Evolutionary conservation across 2,113 vertebrate genomes (phyloP), one percentile per base, ranked within the genome.

Genomic region (Saccopteryx bilineata): DNA sequence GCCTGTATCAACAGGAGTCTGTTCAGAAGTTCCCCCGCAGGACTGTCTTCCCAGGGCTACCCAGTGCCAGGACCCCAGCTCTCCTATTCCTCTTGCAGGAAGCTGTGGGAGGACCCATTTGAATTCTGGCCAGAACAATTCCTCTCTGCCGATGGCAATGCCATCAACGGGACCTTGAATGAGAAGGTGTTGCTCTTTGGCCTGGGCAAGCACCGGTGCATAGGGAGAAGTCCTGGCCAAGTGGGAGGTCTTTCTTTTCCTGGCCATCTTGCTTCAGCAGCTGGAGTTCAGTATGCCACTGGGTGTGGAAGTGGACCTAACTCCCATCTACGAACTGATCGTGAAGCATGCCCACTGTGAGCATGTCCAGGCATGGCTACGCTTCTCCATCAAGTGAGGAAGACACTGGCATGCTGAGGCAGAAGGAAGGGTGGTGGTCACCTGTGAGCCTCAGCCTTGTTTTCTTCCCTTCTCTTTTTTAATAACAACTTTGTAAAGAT

Each of bases 341-440:
- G 99, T 99, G 99, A 99, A 99, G 91, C 98, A 99, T 92, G 98
- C 99, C 89, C 98, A 96, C 79, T 99, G 98, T 63, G 65, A 98
- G 1, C 54, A 96, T 0, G 19, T 99, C 33, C 98, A 90, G 82
- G 98, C 97, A 14, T 91, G 84, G 10, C 81, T 97, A 5, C 96
- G 98, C 58, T 80, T 93, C 1, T 93, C 92, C n/a, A 48, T 39
- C 61, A 61, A 94, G 58, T 93, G 69, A 94, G 56, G 84, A 50
- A 1, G 5, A 6, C 48, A 15, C 14, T 9, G 7, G 31, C 6
- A 1, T 24, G 10, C 65, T 1, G 2, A 68, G 11, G 50, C 56
- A 24, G 61, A 26, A 50, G 10, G 60, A 18, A 9, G 18, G 13
- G n/a, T 33, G 18, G 39, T 1, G 39, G 19, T n/a, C 52, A 39